Conservation (phyloP, 2,888 invertebrate genomes). For the Drosophila subquinaria region DNA sequence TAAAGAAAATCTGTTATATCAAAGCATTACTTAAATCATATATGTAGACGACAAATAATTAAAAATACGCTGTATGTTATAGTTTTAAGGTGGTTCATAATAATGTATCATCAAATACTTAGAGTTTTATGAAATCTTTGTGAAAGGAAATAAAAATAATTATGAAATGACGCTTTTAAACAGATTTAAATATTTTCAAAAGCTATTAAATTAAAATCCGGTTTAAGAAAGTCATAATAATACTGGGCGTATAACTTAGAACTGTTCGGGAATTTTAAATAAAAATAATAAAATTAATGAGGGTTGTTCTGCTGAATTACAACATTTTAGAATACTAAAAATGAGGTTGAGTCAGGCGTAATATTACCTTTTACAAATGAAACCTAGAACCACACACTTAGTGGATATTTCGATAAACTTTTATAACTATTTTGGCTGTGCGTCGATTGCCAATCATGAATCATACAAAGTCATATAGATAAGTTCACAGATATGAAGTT, state of each 20-base stretch:
- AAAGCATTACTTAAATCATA: not conserved
- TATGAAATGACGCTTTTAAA: not conserved
- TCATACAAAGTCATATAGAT: slow-evolving; percentile 9
- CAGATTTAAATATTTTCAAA: not conserved
- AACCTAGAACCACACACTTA: not conserved
- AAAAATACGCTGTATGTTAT: not conserved
- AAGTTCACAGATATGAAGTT: not conserved
- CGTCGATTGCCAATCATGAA: slow-evolving; percentile 3
- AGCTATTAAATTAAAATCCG: not conserved
- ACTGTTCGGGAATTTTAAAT: not conserved
- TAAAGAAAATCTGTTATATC: not conserved
- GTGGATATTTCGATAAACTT: not conserved
- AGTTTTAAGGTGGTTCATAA: not conserved
- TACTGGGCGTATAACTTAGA: no score
- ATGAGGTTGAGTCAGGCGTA: slow-evolving; percentile 3
- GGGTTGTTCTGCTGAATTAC: not conserved
- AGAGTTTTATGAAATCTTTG: not conserved
- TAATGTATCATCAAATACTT: not conserved
- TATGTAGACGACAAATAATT: not conserved
- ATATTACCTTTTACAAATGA: not conserved
- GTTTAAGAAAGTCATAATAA: slow-evolving; percentile 1
- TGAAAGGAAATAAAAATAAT: not conserved
- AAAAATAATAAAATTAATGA: not conserved
- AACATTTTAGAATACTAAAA: not conserved
- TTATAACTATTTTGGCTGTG: not conserved